These are phyloP conservation scores for Hemicrepidius hirtus DNA, from an alignment of 2,888 invertebrate genomes.

Conservation along the genomic window DNA sequence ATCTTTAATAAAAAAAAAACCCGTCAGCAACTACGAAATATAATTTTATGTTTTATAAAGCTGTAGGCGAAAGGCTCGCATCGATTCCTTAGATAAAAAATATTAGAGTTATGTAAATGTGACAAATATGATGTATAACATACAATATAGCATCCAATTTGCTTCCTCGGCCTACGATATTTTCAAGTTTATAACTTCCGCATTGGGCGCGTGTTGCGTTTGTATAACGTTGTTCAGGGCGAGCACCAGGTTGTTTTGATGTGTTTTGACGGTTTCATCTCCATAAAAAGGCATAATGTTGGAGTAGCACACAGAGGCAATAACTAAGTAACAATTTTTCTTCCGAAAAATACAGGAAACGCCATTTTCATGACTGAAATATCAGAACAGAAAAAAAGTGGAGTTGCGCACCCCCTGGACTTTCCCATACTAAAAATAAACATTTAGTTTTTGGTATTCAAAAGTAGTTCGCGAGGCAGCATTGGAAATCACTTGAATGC, in stretches of 20 bases:
- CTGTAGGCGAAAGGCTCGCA: too few relatives aligned
- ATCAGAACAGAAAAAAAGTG: too few relatives aligned
- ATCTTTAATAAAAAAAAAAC: too few relatives aligned
- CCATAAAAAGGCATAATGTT: slow-evolving; percentile 1
- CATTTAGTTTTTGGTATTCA: too few relatives aligned
- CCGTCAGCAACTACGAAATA: too few relatives aligned
- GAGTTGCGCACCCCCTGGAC: too few relatives aligned
- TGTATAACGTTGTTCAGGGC: neutral
- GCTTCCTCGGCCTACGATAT: neutral
- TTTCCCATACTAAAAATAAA: too few relatives aligned
- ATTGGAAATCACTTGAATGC: too few relatives aligned
- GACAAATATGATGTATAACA: slow-evolving; percentile 2
- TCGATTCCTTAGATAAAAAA: neutral
- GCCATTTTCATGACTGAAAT: too few relatives aligned
- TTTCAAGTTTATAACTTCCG: slow-evolving; percentile 1
- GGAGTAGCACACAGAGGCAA: neutral
- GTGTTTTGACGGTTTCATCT: slow-evolving; percentile 6
- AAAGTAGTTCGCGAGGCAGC: too few relatives aligned
- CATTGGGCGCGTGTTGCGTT: neutral
- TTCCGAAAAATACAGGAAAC: too few relatives aligned
- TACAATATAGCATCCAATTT: neutral
- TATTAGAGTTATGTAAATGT: neutral
- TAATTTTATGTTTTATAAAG: too few relatives aligned
- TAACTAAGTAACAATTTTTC: neutral
- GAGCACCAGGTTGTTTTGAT: neutral